Evolutionary conservation across 1,140 invertebrate genomes (phyloP).

Genomic region (Rhyacophila brunnea): DNA sequence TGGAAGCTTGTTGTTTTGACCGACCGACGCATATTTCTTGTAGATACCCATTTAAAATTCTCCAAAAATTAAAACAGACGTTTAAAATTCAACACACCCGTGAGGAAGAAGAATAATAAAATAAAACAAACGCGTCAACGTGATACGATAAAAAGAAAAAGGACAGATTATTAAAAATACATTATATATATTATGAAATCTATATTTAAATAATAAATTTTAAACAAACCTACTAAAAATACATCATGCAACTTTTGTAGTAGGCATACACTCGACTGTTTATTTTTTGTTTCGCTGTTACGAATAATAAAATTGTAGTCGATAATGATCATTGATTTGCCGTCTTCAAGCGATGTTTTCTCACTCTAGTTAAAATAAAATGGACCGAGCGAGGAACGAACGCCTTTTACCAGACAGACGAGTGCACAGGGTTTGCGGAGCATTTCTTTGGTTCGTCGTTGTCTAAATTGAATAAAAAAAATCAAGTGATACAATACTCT

Average conservation of each 20-base stretch:
- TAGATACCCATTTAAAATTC: slow-evolving; percentile 34
- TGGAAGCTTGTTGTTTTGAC: slow-evolving; percentile 6
- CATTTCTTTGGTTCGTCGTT: slow-evolving; percentile 4
- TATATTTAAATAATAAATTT: slow-evolving; percentile 28
- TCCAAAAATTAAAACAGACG: background rate
- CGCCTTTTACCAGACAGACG: background rate
- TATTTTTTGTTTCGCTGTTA: slow-evolving; percentile 14
- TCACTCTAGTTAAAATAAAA: background rate
- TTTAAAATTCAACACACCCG: no score
- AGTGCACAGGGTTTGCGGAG: slow-evolving; percentile 2
- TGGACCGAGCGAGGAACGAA: background rate
- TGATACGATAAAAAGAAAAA: slow-evolving; percentile 11
- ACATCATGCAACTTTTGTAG: slow-evolving; percentile 27
- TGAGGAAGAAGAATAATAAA: slow-evolving; percentile 4
- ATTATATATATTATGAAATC: slow-evolving; percentile 28
- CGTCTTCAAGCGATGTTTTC: background rate
- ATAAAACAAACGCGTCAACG: slow-evolving; percentile 11
- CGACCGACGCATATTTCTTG: slow-evolving; percentile 18
- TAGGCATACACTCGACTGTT: slow-evolving; percentile 23
- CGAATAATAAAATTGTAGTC: background rate
- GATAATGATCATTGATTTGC: slow-evolving; percentile 1
- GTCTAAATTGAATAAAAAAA: slow-evolving; percentile 3
- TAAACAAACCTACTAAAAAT: slow-evolving; percentile 20
- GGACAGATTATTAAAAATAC: slow-evolving; percentile 24
- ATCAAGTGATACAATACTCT: slow-evolving; percentile 5